Evolutionary conservation across 2,888 invertebrate species (phyloP), one percentile per base, ranked within the genome.

Genomic region (Meghimatium bilineatum): DNA sequence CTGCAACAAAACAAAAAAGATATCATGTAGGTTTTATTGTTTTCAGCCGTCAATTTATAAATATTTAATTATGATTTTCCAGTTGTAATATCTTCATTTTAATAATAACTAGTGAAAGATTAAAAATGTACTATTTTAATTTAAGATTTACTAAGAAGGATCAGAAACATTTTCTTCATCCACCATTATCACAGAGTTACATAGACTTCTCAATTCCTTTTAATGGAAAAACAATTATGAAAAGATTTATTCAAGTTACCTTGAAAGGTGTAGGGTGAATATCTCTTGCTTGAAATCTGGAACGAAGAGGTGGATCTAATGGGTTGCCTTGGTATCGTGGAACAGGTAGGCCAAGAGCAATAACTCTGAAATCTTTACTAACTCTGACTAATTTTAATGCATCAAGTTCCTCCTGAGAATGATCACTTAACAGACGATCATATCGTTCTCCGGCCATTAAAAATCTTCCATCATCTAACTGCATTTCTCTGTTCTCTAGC

Each of bases 401-500:
- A 86, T 96, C 95, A 72, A 99, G 94, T 92, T 97, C 97, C 87
- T 96, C 95, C 86, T 95, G 94, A 0, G 96, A 96, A 90, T 98
- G 96, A 89, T 96, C 96, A 97, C 97, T 94, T 26, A 97, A 93
- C 29, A 99, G 94, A 93, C 97, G 97, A 92, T 99, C 98, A 92
- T 97, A 99, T 94, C 98, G 95, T 6, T 95, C 94, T 17, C 98
- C 96, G 0, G 98, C 96, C 92, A 99, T 96, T 66, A 99, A 94
- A 93, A 99, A 97, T 89, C 98, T 95, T 0, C 99, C 99, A 94
- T 99, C 99, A 94, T 99, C 99, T 86, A 99, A 95, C 94, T 99
- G 98, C 98, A 99, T 99, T 94, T 99, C 99, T 83, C 99, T 95
- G 94, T 99, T 99, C 94, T 99, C 99, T 80, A 99, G 94, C 82